phyloP scores from a whole-genome alignment of 2,888 invertebrate species.

The Standfussiana lucernea region DNA sequence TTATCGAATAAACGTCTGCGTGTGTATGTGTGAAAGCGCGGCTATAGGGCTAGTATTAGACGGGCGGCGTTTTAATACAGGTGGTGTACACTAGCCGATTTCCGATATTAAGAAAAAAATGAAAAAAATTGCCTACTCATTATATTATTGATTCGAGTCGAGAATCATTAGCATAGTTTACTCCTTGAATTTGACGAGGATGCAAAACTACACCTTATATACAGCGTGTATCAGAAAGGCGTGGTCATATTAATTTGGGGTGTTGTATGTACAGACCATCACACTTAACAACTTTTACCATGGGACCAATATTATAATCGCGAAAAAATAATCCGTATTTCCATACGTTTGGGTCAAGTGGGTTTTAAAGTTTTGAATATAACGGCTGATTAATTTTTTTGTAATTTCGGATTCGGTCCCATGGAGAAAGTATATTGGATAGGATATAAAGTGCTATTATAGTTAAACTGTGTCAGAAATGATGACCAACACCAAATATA shows the following conservation, averaged over 20 bases:
- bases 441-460: background rate
- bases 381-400: background rate
- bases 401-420: background rate
- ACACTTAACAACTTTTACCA: background rate
- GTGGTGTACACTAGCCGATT: too few species aligned
- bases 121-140: too few species aligned
- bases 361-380: background rate
- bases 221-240: background rate
- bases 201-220: too few species aligned
- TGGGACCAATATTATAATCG: background rate
- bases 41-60: too few species aligned
- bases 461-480: background rate
- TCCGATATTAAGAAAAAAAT: too few species aligned
- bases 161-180: too few species aligned
- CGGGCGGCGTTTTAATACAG: too few species aligned
- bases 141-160: too few species aligned
- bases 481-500: slow-evolving; percentile 12
- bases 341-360: background rate
- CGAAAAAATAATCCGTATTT: background rate
- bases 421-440: background rate
- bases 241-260: background rate
- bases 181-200: too few species aligned
- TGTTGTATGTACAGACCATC: background rate
- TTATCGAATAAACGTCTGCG: too few species aligned
- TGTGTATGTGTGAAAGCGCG: too few species aligned